Conservation (phyloP, 2,797 vertebrate genomes). For the Sebastes taczanowskii region DNA sequence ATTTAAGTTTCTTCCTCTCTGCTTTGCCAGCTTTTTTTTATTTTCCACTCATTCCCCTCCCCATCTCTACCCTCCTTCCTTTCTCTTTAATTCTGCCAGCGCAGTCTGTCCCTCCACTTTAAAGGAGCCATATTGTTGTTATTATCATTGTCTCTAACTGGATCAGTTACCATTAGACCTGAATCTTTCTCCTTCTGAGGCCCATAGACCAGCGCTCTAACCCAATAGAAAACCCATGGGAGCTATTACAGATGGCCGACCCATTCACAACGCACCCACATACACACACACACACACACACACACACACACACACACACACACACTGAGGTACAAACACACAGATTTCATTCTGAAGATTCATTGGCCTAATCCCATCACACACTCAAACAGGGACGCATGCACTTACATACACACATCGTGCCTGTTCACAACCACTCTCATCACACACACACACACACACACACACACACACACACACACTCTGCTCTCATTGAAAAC, state of each 20-base stretch:
- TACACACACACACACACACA: constrained; percentile 21
- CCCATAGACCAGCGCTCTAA: constrained; percentile 74
- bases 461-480: constrained; percentile 42
- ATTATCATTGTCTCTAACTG: constrained; percentile 77
- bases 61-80: neutral
- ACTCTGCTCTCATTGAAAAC: constrained; percentile 58
- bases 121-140: constrained; percentile 78
- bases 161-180: constrained; percentile 82
- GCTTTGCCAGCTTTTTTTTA: neutral
- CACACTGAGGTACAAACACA: constrained; percentile 47
- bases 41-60: neutral
- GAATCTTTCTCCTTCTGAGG: constrained; percentile 77
- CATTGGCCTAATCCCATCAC: constrained; percentile 77
- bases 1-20: constrained; percentile 15
- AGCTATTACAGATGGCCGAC: constrained; percentile 67
- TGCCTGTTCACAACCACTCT: constrained; percentile 41
- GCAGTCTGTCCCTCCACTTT: constrained; percentile 64
- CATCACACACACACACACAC: constrained; percentile 51
- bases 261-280: constrained; percentile 52
- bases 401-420: constrained; percentile 58
- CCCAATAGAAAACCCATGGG: constrained; percentile 81
- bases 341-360: constrained; percentile 79
- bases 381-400: constrained; percentile 61
- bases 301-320: constrained; percentile 26
- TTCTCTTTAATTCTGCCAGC: constrained; percentile 22